Percentiles rank a stretch among this genome's conserved stretches.
Conservation (phyloP, 2,888 invertebrate genomes). For the Carpatolechia fugitivella region DNA sequence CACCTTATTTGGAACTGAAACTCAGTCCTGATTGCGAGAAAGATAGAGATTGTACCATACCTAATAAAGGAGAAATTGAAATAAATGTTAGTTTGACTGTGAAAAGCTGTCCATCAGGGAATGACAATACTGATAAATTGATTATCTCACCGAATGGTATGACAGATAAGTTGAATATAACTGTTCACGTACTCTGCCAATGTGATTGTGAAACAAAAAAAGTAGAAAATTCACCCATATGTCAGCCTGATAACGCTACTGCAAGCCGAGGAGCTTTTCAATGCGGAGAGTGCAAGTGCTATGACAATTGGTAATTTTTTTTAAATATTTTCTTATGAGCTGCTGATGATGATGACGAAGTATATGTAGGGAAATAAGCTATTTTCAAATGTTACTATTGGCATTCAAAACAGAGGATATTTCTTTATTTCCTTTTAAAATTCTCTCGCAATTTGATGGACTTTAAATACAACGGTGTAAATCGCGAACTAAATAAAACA, state of each 20-base stretch:
- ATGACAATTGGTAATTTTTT: conserved; percentile 43
- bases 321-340: too few relatives aligned
- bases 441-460: too few relatives aligned
- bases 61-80: conserved; percentile 21
- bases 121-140: conserved; percentile 20
- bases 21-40: conserved; percentile 41
- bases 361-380: too few relatives aligned
- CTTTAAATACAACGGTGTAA: too few relatives aligned
- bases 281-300: conserved; percentile 84
- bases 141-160: conserved; percentile 79
- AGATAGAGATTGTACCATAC: conserved; percentile 35
- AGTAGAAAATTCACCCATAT: conserved; percentile 48
- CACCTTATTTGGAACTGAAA: conserved; percentile 34
- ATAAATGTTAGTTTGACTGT: conserved; percentile 42
- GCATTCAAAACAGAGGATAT: too few relatives aligned
- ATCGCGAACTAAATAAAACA: too few relatives aligned
- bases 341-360: too few relatives aligned
- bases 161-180: conserved; percentile 82
- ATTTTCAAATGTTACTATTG: too few relatives aligned
- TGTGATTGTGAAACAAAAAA: conserved; percentile 83
- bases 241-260: conserved; percentile 31
- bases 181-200: conserved; percentile 85
- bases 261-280: conserved; percentile 64
- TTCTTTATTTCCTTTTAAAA: too few relatives aligned
- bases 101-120: conserved; percentile 33